Percentiles rank a stretch among this genome's conserved stretches.
phyloP scores from a whole-genome alignment of 2,888 invertebrate genomes.

The Synergus laeviventris region DNA sequence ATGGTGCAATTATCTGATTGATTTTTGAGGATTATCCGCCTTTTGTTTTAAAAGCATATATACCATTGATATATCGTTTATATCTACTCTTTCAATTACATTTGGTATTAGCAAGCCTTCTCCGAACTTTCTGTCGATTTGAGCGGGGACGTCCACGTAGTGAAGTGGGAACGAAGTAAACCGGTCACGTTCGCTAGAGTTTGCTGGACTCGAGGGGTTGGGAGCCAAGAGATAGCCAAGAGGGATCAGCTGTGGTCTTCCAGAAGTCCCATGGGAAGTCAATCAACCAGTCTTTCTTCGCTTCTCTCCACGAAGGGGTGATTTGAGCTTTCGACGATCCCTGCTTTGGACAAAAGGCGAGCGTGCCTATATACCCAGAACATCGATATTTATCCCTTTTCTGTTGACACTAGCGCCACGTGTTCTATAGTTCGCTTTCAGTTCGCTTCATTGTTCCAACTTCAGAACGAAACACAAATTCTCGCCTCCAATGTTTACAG shows the following conservation, averaged over 20 bases:
- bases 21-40: too few species aligned
- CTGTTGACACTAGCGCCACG: conserved; percentile 50
- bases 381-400: conserved; percentile 45
- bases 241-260: conserved; percentile 74
- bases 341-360: conserved; percentile 23
- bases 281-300: conserved; percentile 74
- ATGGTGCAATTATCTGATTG: too few species aligned
- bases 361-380: conserved; percentile 16
- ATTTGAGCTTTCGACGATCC: conserved; percentile 48
- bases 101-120: conserved; percentile 31
- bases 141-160: not conserved
- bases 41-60: too few species aligned
- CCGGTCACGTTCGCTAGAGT: conserved; percentile 72
- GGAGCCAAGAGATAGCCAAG: conserved; percentile 69
- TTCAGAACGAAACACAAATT: conserved; percentile 15
- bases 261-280: conserved; percentile 74
- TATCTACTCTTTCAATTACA: conserved; percentile 25
- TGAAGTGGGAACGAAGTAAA: conserved; percentile 58
- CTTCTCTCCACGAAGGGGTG: conserved; percentile 62
- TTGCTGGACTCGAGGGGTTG: conserved; percentile 60
- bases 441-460: conserved; percentile 22
- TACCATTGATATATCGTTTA: not conserved
- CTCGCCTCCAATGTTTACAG: conserved; percentile 20
- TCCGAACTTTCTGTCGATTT: conserved; percentile 23
- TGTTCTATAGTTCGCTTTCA: conserved; percentile 32